phyloP scores from a whole-genome alignment of 2,113 vertebrate species.

The Clarias gariepinus region DNA sequence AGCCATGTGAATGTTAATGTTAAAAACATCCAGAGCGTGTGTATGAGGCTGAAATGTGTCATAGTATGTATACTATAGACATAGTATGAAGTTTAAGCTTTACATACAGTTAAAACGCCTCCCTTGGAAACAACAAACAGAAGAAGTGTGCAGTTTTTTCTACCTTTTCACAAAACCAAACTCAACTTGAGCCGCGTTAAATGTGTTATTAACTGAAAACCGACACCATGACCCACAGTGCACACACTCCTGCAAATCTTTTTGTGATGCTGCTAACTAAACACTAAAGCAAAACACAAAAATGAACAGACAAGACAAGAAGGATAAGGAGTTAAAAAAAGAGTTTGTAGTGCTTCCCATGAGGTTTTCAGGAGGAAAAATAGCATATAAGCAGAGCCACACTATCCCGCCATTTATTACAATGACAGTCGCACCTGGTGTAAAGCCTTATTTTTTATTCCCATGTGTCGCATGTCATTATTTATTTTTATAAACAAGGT shows the following conservation, averaged over 20 bases:
- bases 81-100: neutral
- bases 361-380: neutral
- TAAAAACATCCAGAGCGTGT: neutral
- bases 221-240: neutral
- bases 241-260: neutral
- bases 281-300: neutral
- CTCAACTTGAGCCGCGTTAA: neutral
- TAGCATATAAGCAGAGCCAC: neutral
- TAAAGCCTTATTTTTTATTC: neutral
- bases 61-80: too few relatives aligned
- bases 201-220: neutral
- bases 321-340: neutral
- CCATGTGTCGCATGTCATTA: neutral
- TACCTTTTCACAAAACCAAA: neutral
- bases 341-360: neutral
- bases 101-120: neutral
- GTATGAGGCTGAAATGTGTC: too few relatives aligned
- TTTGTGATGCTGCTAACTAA: neutral
- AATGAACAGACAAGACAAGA: neutral
- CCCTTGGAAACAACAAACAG: too few relatives aligned
- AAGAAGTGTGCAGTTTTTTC: neutral
- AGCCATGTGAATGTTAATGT: neutral
- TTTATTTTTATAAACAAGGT: constrained; percentile 1
- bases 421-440: neutral
- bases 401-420: neutral